Percentiles rank a stretch among this genome's conserved stretches.
Evolutionary conservation across 2,113 vertebrate species (phyloP).

Genomic region (Otis tarda): DNA sequence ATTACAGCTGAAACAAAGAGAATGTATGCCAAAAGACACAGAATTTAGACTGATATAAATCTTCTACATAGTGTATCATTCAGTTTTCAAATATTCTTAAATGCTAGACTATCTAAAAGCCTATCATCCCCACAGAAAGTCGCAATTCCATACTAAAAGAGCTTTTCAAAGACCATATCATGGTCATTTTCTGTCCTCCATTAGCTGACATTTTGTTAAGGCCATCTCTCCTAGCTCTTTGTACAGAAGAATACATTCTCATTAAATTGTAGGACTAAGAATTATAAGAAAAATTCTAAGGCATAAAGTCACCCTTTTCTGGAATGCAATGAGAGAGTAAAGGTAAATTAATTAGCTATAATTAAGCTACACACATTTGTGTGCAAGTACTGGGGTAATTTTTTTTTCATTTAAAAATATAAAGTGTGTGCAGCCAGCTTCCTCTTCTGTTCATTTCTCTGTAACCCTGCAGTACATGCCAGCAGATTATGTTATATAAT

Average conservation of each 20-base stretch:
- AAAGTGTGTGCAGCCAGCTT: background rate
- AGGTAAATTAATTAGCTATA: background rate
- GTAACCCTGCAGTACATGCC: background rate
- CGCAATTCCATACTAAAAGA: background rate
- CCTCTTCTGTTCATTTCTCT: background rate
- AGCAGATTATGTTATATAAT: background rate
- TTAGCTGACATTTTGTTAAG: background rate
- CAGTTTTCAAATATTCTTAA: background rate
- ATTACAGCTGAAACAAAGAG: background rate
- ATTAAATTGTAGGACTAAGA: background rate
- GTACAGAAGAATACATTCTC: background rate
- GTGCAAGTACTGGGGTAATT: background rate
- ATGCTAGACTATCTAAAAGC: background rate
- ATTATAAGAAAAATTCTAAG: background rate
- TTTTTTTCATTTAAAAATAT: background rate
- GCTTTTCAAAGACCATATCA: background rate
- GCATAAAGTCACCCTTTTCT: background rate
- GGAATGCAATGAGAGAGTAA: background rate
- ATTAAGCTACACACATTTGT: background rate
- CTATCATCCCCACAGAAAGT: background rate
- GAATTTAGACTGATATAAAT: background rate
- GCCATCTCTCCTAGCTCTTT: background rate
- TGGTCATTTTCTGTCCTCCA: background rate
- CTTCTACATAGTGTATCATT: background rate
- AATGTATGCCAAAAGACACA: background rate